Base-by-base conservation (phyloP, 2,888 invertebrate genomes). In the Epiperipatus broadwayi region DNA sequence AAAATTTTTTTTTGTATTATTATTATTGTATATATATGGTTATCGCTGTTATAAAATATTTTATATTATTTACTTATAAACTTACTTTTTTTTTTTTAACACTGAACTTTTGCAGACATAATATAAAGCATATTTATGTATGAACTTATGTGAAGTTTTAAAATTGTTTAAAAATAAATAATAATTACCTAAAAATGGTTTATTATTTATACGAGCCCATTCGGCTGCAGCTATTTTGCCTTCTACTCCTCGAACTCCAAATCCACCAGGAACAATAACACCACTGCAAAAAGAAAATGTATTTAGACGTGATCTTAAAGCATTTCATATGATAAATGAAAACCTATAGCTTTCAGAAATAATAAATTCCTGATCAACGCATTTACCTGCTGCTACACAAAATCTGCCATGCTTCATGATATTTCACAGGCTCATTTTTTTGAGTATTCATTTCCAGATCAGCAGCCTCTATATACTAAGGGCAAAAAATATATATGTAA, bases 191-290 rank as follows among this genome's bases (percentile, higher is more conserved):
- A 97, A 66, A 60, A 79, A 81, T 0, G 97, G 97, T 54, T 78
- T 81, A 34, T 76, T 72, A 35, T 79, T 85, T 51, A 72, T 73
- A 27, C 97, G 69, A 43, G 93, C 91, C 84, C 87, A 95, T 50
- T 77, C 70, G 48, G 81, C 80, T 0, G 95, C 93, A 43, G 74
- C 72, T 35, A 97, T 83, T 64, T 87, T 97, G 0, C 97, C 97
- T 57, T 91, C 89, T 53, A 87, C 75, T 4, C 97, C 97, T 39
- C 95, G 71, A 47, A 75, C 74, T 1, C 97, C 97, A 58, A 99
- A 97, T 8, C 97, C 97, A 41, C 97, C 97, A 3, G 97, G 95
- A 1, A 97, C 85, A 47, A 97, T 70, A 0, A 95, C 74, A 21
- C 91, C 93, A 56, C 83, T 84, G 35, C 18, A 30, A 12, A 38